phyloP scores from a whole-genome alignment of 2,113 vertebrate genomes.

The Rhinichthys klamathensis region DNA sequence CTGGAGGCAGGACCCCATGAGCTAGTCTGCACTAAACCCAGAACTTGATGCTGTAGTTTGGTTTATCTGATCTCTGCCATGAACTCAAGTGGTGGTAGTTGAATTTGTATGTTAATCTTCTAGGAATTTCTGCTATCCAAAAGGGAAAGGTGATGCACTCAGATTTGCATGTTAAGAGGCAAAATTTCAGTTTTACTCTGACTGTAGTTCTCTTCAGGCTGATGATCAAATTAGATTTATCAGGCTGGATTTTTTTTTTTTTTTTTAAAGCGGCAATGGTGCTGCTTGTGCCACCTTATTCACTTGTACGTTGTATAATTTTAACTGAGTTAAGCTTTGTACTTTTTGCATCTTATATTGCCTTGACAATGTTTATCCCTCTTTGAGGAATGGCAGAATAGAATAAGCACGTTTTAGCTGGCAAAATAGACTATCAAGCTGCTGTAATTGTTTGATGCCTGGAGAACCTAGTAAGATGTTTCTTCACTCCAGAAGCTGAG shows the following conservation, averaged over 20 bases:
- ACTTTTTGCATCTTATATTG: conserved; percentile 6
- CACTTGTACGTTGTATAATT: neutral
- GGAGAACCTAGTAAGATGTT: neutral
- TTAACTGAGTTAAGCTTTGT: neutral
- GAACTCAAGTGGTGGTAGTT: conserved; percentile 9
- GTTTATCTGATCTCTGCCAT: neutral
- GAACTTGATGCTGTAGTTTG: neutral
- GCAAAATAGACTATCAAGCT: conserved; percentile 33
- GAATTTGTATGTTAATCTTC: conserved; percentile 2
- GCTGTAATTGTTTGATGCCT: conserved; percentile 55
- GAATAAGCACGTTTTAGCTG: neutral
- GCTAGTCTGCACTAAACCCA: neutral
- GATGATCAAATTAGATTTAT: neutral
- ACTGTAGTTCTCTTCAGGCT: neutral
- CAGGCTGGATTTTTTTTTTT: neutral
- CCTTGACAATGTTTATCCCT: conserved; percentile 35
- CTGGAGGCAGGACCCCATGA: neutral
- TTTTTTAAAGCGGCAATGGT: neutral
- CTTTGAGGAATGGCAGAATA: conserved; percentile 32
- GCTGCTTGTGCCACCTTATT: conserved; percentile 3
- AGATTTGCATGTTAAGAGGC: neutral
- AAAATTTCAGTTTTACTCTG: neutral
- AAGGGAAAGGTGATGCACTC: neutral
- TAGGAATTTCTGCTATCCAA: neutral
- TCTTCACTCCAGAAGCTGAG: neutral